Evolutionary conservation across 1,140 invertebrate species (phyloP).

Genomic region (Cydia strobilella): DNA sequence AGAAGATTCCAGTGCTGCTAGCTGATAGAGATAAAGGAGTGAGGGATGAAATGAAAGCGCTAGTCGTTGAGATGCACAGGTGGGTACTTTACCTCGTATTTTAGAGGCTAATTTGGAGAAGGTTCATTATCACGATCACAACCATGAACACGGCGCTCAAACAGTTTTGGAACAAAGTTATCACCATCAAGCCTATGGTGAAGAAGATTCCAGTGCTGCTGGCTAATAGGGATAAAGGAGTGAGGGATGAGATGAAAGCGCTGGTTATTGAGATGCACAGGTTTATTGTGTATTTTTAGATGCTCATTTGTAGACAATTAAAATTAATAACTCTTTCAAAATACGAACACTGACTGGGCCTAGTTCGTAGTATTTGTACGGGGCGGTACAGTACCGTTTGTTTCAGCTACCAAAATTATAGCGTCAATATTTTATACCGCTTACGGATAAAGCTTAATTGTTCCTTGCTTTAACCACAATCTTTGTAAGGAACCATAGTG

Average conservation of each 20-base stretch:
- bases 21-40: slow-evolving; percentile 96
- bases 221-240: slow-evolving; percentile 95
- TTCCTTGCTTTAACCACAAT: no score
- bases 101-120: no score
- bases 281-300: slow-evolving; percentile 60
- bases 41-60: slow-evolving; percentile 92
- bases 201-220: slow-evolving; percentile 91
- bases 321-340: no score
- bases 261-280: slow-evolving; percentile 96
- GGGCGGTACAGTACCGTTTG: no score
- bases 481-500: no score
- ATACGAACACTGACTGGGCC: no score
- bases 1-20: slow-evolving; percentile 90
- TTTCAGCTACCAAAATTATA: no score
- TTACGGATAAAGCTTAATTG: no score
- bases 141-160: slow-evolving; percentile 88
- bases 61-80: slow-evolving; percentile 95
- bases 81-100: slow-evolving; percentile 48
- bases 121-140: slow-evolving; percentile 68
- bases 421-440: no score
- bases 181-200: slow-evolving; percentile 93
- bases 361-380: no score
- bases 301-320: no score
- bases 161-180: slow-evolving; percentile 96
- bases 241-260: slow-evolving; percentile 94